These are phyloP conservation scores for Sisyra nigra DNA, from an alignment of 2,888 invertebrate genomes.

Conservation along the genomic window DNA sequence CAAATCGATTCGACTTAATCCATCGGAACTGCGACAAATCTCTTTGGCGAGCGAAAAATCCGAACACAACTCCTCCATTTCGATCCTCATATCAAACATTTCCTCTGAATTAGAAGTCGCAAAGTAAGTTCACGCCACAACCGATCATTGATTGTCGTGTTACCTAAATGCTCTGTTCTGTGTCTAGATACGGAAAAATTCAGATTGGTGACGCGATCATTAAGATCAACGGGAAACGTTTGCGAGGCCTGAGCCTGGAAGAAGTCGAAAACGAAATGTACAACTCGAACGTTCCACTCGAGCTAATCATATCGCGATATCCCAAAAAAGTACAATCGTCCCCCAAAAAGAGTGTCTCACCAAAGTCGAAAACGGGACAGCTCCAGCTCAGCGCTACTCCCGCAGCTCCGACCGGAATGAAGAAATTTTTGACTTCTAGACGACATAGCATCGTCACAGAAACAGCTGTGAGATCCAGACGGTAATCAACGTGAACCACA, in stretches of 20 bases:
- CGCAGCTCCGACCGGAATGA: background rate
- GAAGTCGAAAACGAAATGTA: constrained; percentile 33
- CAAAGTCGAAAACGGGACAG: too few relatives aligned
- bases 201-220: constrained; percentile 79
- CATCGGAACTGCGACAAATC: background rate
- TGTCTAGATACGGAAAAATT: constrained; percentile 57
- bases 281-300: constrained; percentile 24
- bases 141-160: too few relatives aligned
- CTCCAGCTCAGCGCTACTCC: too few relatives aligned
- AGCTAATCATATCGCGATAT: constrained; percentile 24
- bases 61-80: constrained; percentile 19
- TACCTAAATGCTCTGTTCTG: constrained; percentile 4
- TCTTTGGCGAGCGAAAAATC: background rate
- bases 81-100: constrained; percentile 29
- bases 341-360: too few relatives aligned
- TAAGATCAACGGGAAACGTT: constrained; percentile 68
- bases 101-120: constrained; percentile 31
- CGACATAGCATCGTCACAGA: constrained; percentile 1
- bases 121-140: constrained; percentile 25
- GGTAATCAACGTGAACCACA: too few relatives aligned
- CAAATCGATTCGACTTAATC: constrained; percentile 4
- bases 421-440: constrained; percentile 1
- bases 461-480: too few relatives aligned
- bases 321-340: background rate
- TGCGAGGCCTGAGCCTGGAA: constrained; percentile 53